phyloP scores from a whole-genome alignment of 2,113 vertebrate species.

The Ciconia maguari region DNA sequence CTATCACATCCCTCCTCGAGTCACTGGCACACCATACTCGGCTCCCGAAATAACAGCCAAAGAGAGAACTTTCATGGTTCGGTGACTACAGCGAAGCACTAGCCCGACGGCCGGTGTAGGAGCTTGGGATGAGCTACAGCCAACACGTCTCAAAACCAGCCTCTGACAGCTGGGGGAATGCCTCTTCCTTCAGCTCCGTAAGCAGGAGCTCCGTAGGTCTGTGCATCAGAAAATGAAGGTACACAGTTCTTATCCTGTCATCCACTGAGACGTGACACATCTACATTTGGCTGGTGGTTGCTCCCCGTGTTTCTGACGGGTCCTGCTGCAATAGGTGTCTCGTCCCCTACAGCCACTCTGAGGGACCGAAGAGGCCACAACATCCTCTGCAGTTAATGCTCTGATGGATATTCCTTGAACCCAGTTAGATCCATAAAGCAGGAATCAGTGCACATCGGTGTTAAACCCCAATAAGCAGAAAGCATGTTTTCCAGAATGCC shows the following conservation, averaged over 20 bases:
- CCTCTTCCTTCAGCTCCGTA: not conserved
- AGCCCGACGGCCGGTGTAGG: not conserved
- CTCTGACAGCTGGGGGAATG: not conserved
- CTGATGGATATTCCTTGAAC: not conserved
- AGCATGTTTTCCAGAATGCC: not conserved
- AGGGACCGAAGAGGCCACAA: not conserved
- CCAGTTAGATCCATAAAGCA: not conserved
- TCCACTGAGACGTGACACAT: not conserved
- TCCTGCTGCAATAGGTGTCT: not conserved
- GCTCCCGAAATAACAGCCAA: not conserved
- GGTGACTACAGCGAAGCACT: not conserved
- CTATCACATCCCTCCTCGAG: not conserved
- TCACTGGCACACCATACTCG: not conserved
- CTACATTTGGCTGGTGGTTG: too few species aligned
- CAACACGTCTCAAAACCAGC: not conserved
- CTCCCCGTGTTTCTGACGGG: not conserved
- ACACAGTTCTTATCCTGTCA: not conserved
- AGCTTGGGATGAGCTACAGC: not conserved
- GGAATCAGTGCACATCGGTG: not conserved
- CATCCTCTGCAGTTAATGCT: not conserved
- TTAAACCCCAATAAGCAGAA: not conserved
- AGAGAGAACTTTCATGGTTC: not conserved
- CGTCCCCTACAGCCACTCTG: too few species aligned
- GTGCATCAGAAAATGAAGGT: not conserved
- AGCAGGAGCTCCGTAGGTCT: not conserved